phyloP scores from a whole-genome alignment of 1,140 invertebrate genomes.

The Euglossa dilemma region DNA sequence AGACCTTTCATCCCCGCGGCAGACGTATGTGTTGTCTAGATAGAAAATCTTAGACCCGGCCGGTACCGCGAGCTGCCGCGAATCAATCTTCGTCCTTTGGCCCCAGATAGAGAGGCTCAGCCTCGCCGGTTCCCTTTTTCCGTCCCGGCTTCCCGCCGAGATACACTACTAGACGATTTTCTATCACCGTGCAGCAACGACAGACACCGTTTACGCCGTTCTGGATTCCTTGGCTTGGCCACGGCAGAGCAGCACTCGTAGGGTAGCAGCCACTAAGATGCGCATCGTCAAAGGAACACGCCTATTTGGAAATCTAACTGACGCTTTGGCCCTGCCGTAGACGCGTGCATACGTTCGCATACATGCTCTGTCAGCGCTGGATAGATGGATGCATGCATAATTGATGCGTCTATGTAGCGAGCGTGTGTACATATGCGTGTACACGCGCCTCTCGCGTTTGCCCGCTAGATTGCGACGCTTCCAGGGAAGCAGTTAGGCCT shows the following conservation, averaged over 20 bases:
- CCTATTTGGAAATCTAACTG: constrained; percentile 48
- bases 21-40: constrained; percentile 28
- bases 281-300: constrained; percentile 60
- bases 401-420: constrained; percentile 51
- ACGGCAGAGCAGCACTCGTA: not conserved
- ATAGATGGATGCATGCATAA: constrained; percentile 64
- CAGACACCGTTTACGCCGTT: constrained; percentile 23
- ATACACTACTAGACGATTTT: constrained; percentile 23
- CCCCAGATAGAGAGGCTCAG: constrained; percentile 36
- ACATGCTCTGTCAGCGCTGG: constrained; percentile 32
- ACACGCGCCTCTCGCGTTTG: constrained; percentile 21
- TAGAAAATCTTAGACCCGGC: constrained; percentile 36
- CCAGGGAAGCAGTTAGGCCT: not conserved
- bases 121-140: constrained; percentile 25
- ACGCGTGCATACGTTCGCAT: constrained; percentile 12
- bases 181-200: not conserved
- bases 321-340: constrained; percentile 55
- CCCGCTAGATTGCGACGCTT: not conserved
- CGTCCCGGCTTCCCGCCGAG: not conserved
- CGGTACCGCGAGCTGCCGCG: constrained; percentile 31
- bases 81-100: constrained; percentile 48
- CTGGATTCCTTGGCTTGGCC: constrained; percentile 18
- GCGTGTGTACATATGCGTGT: not conserved
- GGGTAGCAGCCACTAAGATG: constrained; percentile 7
- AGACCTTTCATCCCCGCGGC: constrained; percentile 40